These are phyloP conservation scores for Leptarthrus brevirostris DNA, from an alignment of 2,888 invertebrate species.

Conservation along the genomic window DNA sequence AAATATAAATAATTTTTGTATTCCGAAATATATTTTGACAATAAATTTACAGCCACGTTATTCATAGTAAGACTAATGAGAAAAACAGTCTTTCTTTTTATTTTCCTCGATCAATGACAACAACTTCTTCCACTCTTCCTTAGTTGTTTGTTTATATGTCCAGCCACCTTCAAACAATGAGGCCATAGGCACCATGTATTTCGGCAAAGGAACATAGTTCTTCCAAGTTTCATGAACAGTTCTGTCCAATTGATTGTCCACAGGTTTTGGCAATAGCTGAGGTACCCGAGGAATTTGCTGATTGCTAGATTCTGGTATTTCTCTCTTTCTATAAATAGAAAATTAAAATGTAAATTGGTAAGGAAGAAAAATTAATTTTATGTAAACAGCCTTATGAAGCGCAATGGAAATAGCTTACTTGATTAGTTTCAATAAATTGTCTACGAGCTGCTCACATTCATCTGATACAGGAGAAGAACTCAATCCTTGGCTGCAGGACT, in stretches of 20 bases:
- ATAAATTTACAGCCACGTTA: too few species aligned
- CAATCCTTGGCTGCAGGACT: background rate
- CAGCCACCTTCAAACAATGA: slow-evolving; percentile 14
- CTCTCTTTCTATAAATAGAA: background rate
- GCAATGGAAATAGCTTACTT: background rate
- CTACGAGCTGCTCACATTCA: background rate
- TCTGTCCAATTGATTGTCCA: background rate
- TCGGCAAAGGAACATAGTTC: slow-evolving; percentile 2
- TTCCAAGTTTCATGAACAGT: slow-evolving; percentile 8
- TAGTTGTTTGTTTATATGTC: slow-evolving; percentile 6
- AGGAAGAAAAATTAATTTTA: too few species aligned
- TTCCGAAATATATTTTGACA: too few species aligned
- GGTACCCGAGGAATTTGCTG: background rate
- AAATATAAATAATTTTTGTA: too few species aligned
- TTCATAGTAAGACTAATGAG: too few species aligned
- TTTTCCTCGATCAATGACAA: background rate
- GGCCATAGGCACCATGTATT: slow-evolving; percentile 24
- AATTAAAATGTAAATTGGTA: too few species aligned
- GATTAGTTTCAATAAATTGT: background rate
- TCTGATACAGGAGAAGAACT: background rate
- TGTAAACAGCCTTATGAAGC: background rate
- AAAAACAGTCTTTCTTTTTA: background rate
- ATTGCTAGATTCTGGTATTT: background rate
- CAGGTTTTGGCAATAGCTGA: background rate
- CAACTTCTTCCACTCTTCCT: slow-evolving; percentile 9